A percentile compares a stretch with the other conserved stretches of the same genome.
Conservation (phyloP, 1,140 invertebrate species). For the Metaphire vulgaris region DNA sequence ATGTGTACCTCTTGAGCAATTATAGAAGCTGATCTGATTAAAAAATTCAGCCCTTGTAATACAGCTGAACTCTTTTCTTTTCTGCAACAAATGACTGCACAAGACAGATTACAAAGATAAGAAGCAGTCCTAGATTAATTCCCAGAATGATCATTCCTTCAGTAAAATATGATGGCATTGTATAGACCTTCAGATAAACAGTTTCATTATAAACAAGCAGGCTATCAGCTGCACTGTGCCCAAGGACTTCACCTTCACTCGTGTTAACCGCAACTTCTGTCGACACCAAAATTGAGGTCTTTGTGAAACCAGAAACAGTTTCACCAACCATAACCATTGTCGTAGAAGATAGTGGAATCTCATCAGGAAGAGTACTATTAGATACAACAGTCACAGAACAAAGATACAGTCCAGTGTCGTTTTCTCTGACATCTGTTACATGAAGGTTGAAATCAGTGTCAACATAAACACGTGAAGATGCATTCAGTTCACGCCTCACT, state of each 20-base stretch:
- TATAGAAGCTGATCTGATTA: too few species aligned
- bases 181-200: conserved; percentile 29
- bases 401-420: not conserved
- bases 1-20: too few species aligned
- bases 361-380: too few species aligned
- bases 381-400: not conserved
- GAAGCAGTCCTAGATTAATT: conserved; percentile 29
- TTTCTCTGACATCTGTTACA: not conserved
- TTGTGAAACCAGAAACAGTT: too few species aligned
- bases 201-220: conserved; percentile 26
- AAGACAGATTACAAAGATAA: conserved; percentile 31
- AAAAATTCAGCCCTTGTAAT: not conserved
- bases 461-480: not conserved
- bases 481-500: not conserved
- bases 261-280: too few species aligned
- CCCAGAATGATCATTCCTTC: conserved; percentile 33
- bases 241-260: too few species aligned
- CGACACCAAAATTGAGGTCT: too few species aligned
- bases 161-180: conserved; percentile 32
- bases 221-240: too few species aligned
- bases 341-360: too few species aligned
- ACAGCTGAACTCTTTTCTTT: conserved; percentile 8
- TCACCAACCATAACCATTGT: too few species aligned
- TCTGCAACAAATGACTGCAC: conserved; percentile 21
- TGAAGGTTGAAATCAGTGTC: not conserved